Percentiles rank a stretch among this genome's conserved stretches.
Conservation (phyloP, 2,888 invertebrate species). For the Keiferia lycopersicella region DNA sequence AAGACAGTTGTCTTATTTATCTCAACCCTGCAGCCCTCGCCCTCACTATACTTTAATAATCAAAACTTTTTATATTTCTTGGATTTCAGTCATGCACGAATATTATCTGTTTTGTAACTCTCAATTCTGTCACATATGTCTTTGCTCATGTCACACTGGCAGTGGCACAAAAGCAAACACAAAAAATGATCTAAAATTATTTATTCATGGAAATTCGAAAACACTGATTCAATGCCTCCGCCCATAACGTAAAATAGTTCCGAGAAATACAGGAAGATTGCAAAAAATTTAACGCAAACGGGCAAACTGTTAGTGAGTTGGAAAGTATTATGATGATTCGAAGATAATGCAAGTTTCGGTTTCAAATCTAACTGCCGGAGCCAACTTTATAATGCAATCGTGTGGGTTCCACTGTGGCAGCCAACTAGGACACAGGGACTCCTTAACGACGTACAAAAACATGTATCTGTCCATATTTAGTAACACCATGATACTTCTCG, state of each 20-base stretch:
- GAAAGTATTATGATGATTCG: background rate
- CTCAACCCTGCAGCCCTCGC: no score
- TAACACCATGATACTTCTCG: conserved; percentile 44
- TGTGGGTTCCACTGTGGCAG: background rate
- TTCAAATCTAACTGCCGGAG: conserved; percentile 1
- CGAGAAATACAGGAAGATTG: background rate
- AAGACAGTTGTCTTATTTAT: no score
- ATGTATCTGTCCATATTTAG: conserved; percentile 46
- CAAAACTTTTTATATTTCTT: no score
- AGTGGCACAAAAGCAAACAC: background rate
- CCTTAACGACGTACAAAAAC: background rate
- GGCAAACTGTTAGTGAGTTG: background rate
- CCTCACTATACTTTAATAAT: no score
- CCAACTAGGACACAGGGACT: background rate
- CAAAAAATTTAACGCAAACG: background rate
- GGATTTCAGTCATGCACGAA: no score
- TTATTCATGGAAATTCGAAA: background rate
- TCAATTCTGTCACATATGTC: background rate
- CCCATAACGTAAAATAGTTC: background rate
- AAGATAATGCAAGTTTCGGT: background rate
- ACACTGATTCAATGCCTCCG: conserved; percentile 30
- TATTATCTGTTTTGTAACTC: no score
- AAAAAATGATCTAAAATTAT: background rate
- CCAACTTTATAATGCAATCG: background rate
- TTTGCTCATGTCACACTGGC: background rate